Conservation (phyloP, 2,113 vertebrate species). For the Naja naja region DNA sequence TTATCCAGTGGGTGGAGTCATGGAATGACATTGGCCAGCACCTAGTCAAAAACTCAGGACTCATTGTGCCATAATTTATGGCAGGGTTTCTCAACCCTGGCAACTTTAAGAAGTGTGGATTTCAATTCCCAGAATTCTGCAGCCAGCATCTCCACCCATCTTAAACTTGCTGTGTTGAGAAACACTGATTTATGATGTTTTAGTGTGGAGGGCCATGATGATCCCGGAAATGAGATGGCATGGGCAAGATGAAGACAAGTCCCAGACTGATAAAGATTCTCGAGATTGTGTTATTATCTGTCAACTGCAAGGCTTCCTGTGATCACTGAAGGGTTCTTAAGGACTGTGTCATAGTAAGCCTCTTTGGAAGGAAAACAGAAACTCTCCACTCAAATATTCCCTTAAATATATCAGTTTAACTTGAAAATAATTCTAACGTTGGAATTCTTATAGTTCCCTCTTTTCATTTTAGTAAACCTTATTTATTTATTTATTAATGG, state of each 20-base stretch:
- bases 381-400: background rate
- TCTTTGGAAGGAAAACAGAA: background rate
- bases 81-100: background rate
- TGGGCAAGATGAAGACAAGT: background rate
- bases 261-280: background rate
- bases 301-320: background rate
- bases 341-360: background rate
- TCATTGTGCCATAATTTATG: background rate
- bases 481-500: no score
- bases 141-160: background rate
- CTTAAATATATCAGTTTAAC: background rate
- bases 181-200: background rate
- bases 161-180: background rate
- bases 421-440: background rate
- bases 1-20: background rate
- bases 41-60: background rate
- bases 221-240: background rate
- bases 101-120: background rate
- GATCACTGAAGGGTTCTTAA: background rate
- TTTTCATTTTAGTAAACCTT: background rate
- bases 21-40: background rate
- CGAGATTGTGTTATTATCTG: background rate
- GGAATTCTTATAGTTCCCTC: background rate
- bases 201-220: background rate
- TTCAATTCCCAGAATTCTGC: background rate